These are phyloP conservation scores for Micropoecilia bifurca DNA, from an alignment of 2,797 vertebrate genomes.

Conservation along the genomic window DNA sequence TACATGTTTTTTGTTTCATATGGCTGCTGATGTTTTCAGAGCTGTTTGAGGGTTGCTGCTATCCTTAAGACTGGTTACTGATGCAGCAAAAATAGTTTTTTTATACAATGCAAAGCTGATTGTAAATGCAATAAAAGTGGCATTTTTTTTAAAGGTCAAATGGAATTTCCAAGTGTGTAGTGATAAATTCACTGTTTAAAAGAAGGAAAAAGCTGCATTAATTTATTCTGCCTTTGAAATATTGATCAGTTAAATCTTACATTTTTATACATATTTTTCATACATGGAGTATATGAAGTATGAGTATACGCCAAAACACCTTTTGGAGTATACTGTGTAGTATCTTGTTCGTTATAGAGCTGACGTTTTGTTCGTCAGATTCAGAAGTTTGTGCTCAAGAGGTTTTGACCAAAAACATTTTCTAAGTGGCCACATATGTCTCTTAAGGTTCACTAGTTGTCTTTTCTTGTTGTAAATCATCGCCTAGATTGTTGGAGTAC, in stretches of 20 bases:
- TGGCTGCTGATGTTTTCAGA: not conserved
- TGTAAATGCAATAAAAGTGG: no score
- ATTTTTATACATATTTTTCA: not conserved
- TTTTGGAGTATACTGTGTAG: not conserved
- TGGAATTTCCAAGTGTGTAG: no score
- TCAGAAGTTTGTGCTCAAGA: no score
- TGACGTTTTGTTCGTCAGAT: no score
- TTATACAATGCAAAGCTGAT: not conserved
- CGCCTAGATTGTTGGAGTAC: no score
- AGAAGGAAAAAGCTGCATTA: not conserved
- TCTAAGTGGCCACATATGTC: no score
- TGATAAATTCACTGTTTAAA: not conserved
- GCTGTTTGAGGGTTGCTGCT: not conserved
- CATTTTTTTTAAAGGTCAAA: no score
- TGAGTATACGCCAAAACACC: no score
- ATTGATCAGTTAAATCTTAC: not conserved
- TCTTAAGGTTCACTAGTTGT: no score
- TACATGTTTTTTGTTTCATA: slow-evolving; percentile 30
- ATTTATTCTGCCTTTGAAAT: not conserved
- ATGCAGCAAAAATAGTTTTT: not conserved
- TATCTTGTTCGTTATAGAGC: no score
- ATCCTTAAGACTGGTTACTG: not conserved
- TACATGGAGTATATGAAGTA: not conserved
- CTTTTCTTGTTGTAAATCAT: no score
- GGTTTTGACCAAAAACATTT: no score